phyloP scores from a whole-genome alignment of 2,888 invertebrate genomes.

The Xanthorhoe spadicearia region DNA sequence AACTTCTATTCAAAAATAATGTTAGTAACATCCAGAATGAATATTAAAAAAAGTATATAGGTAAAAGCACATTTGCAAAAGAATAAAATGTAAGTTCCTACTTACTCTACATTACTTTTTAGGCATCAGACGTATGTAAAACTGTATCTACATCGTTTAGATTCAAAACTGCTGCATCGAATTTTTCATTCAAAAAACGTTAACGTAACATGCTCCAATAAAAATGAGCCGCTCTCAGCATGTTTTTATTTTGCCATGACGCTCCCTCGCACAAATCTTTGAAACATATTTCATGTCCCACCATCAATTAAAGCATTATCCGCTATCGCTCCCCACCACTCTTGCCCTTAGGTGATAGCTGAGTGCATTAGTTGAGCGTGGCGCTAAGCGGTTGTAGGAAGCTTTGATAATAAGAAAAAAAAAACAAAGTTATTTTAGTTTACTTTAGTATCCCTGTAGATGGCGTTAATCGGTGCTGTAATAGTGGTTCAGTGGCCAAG shows the following conservation, averaged over 20 bases:
- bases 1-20: too few species aligned
- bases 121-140: too few species aligned
- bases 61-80: too few species aligned
- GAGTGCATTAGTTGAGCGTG: conserved; percentile 12
- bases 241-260: conserved; percentile 36
- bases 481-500: too few species aligned
- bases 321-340: conserved; percentile 46
- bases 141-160: too few species aligned
- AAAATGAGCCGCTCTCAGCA: conserved; percentile 25
- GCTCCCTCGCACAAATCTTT: conserved; percentile 40
- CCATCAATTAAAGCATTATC: conserved; percentile 47
- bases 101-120: too few species aligned
- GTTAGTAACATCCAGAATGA: too few species aligned
- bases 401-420: not conserved
- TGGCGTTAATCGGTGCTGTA: too few species aligned
- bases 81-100: too few species aligned
- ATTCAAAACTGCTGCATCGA: not conserved
- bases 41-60: too few species aligned
- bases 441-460: too few species aligned
- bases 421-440: too few species aligned
- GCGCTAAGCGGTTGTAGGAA: conserved; percentile 6
- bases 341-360: conserved; percentile 17
- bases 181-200: not conserved
- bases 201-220: conserved; percentile 8
- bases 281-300: conserved; percentile 46